Evolutionary conservation across 1,140 invertebrate species (phyloP), one percentile per base, ranked within the genome.

Genomic region (Drosophila tsacasi): DNA sequence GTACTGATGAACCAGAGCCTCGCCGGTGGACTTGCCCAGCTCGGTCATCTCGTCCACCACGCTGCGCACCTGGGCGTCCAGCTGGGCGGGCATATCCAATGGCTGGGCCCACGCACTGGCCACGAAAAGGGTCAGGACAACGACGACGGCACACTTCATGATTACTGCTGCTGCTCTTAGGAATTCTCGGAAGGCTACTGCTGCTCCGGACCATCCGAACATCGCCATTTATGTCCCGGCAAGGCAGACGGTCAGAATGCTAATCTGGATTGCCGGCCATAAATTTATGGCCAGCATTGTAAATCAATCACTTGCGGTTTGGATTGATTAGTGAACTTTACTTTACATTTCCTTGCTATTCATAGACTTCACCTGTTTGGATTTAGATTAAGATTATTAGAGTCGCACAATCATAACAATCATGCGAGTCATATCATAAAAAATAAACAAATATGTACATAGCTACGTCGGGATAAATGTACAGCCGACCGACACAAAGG

Each of bases 1-100:
- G 32, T 79, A 91, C 50, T 92, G 85, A 25, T 84, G 76, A 0
- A 71, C 27, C 60, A 92, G 15, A 10, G 67, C 55, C 13, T 80
- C 57, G 40, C 58, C 85, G n/a, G 90, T 74, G 19, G 76, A 47
- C 40, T 80, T 72, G 2, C 85, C 83, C 23, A 84, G 52, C 10
- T 82, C 71, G 5, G 57, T 42, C 65, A 91, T 67, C 17, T 87
- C 83, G 1, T 82, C 77, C 25, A 85, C 46, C 2, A 92, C 40
- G 46, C 25, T 71, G 25, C 19, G 40, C 23, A 87, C 63, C 65
- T 77, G 52, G 4, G 68, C 83, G 37, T 79, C 59, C 32, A 80
- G 35, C n/a, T 78, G 68, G n/a, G 71, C 65, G 4, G 81, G 72
- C 37, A 54, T 21, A 30, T 57, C 62, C 25, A 66, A 12, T 3